Evolutionary conservation across 2,113 vertebrate species (phyloP), one percentile per base, ranked within the genome.

Genomic region (Lampris incognitus): DNA sequence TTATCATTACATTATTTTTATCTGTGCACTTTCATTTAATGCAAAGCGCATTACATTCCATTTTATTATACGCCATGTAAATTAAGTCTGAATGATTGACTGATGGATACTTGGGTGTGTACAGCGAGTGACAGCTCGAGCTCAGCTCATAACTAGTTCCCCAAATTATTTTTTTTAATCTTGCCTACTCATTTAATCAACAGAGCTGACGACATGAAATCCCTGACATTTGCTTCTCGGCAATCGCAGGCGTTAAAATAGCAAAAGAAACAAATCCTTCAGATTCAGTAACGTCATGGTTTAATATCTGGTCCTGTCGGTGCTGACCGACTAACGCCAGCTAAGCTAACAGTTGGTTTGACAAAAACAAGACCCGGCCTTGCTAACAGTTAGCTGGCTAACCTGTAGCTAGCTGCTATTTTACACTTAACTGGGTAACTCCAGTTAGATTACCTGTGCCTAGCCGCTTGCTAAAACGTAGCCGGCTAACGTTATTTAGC

Each of bases 41-140:
- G 24, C 24, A 24, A 24, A 24, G 24, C 24, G 24, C 24, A 24
- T 24, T 24, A 24, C 24, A 24, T 24, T 24, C 24, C 24, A 24
- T 24, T 24, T 24, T 24, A 24, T 24, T 24, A 24, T 24, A 24
- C 24, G 66, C 56, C 60, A 56, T 42, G 13, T 61, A 3, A 4
- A 13, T 50, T 7, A 65, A 62, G 68, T 79, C 52, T 13, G 62
- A 57, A 55, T n/a, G 9, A 66, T 60, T 1, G 54, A 9, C 54
- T 78, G 85, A 81, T 84, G 85, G 73, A 77, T 79, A 54, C 89
- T 87, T 80, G 90, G 91, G 91, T 91, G 91, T 92, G 91, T 91
- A 87, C 91, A 74, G 91, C 89, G 87, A 86, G 1, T 90, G 89
- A 84, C 84, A 88, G 84, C 84, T 88, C 7, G 41, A 83, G 46